Evolutionary conservation across 2,797 vertebrate genomes (phyloP), one percentile per base, ranked within the genome.

Genomic region (Ceryle rudis): DNA sequence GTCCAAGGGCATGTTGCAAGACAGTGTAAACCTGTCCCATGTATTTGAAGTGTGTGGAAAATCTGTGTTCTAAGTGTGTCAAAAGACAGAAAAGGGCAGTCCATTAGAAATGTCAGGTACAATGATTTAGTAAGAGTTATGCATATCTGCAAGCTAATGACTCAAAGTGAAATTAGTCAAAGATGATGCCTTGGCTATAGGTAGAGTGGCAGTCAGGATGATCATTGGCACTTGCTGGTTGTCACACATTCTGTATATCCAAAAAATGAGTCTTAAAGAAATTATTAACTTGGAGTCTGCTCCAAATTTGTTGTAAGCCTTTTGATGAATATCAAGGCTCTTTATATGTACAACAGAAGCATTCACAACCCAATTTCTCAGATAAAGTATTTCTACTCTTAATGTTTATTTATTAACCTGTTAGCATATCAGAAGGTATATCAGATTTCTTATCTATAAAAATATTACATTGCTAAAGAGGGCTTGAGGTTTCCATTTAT

Each of bases 361-460:
- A 52, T 73, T 89, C 65, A 69, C 41, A 55, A 73, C 70, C 52
- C 69, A 5, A 44, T 91, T 91, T 86, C 51, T 92, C 67, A 72
- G 61, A 62, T 52, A 74, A 81, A 54, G 6, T 73, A 71, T 57
- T 78, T 82, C 15, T 69, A 70, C 10, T 58, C 91, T 15, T 58
- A 82, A 52, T 66, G 5, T 83, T 94, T 86, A 66, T 75, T 95
- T 93, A 78, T 90, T 92, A 89, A 78, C 11, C 67, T 65, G 17
- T 41, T 72, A 61, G 35, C 44, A 37, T 70, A 91, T 29, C 62
- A 79, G 62, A 87, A 84, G 26, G n/a, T 31, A 14, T 17, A 86
- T 61, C 51, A 66, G 73, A 75, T 47, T 86, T 79, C 19, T 73
- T 77, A 26, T 60, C 28, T 71, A 39, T 18, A 23, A 77, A 51